Conservation (phyloP, 2,888 invertebrate genomes). For the Gerris lacustris region DNA sequence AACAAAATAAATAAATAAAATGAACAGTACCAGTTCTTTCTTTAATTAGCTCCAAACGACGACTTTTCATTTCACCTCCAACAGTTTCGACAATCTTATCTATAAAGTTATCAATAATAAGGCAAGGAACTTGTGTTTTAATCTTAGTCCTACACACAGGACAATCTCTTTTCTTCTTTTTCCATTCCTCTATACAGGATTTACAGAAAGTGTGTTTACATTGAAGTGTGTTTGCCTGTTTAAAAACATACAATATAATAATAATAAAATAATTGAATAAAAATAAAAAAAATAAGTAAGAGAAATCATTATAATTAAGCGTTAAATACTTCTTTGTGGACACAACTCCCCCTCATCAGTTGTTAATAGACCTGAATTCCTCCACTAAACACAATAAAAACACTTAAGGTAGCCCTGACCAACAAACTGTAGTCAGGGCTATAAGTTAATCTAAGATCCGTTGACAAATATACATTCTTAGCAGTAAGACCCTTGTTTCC, state of each 20-base stretch:
- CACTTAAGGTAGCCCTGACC: too few species aligned
- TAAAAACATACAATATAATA: constrained; percentile 12
- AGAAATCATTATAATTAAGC: too few species aligned
- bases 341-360: too few species aligned
- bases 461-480: too few species aligned
- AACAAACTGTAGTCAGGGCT: too few species aligned
- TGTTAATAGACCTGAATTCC: too few species aligned
- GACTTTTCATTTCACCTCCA: constrained; percentile 46
- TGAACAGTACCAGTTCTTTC: constrained; percentile 39
- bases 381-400: too few species aligned
- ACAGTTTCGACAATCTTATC: constrained; percentile 54
- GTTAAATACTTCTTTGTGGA: too few species aligned
- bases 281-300: too few species aligned
- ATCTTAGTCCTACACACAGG: constrained; percentile 52
- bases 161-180: constrained; percentile 53
- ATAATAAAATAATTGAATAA: neutral
- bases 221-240: constrained; percentile 49
- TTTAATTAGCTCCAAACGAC: constrained; percentile 44
- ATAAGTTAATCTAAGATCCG: too few species aligned
- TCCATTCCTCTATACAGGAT: constrained; percentile 58
- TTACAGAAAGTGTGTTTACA: constrained; percentile 66
- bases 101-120: constrained; percentile 60
- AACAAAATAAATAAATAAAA: too few species aligned
- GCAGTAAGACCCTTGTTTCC: too few species aligned
- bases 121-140: constrained; percentile 44